Evolutionary conservation across 2,113 vertebrate species (phyloP), one percentile per base, ranked within the genome.

Genomic region (Balaenoptera acutorostrata): DNA sequence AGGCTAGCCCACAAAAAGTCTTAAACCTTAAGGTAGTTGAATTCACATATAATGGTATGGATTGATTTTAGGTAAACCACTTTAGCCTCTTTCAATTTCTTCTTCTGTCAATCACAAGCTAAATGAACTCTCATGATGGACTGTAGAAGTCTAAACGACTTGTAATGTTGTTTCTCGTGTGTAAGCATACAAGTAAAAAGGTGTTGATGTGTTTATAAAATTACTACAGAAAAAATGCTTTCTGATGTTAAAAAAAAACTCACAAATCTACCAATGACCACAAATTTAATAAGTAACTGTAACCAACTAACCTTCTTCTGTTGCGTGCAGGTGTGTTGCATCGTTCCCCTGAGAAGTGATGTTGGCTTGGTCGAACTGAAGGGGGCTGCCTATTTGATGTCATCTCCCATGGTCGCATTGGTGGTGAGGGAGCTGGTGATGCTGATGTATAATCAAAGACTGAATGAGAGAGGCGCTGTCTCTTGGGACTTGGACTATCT

Each of bases 361-460:
- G 98, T 97, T 99, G 99, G 98, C 59, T 99, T 98, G 99, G 98
- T 90, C 99, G 98, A 98, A 98, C 98, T 96, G 99, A 99, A 98
- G 99, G 99, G 89, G 99, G 99, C 97, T 99, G 99, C 98, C 99
- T 99, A 97, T 98, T 99, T 97, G 99, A 99, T 95, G 99, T 99
- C 98, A 99, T 99, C 99, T 99, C 99, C 99, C 99, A 99, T 98
- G 99, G 99, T 98, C 99, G 99, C 98, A 99, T 99, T 98, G 99
- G 99, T 66, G 99, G 99, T 78, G 99, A 99, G 6, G 99, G 99
- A 66, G 99, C 99, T 96, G 99, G 99, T 87, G 99, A 99, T 78
- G 99, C 98, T 33, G 99, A 98, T 84, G 99, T 98, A 93, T 99
- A 99, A 97, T 99, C 99, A 97, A 99, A 99, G 81, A 99, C 99